Conservation (phyloP, 2,888 invertebrate genomes). For the Drosophila mulleri region DNA sequence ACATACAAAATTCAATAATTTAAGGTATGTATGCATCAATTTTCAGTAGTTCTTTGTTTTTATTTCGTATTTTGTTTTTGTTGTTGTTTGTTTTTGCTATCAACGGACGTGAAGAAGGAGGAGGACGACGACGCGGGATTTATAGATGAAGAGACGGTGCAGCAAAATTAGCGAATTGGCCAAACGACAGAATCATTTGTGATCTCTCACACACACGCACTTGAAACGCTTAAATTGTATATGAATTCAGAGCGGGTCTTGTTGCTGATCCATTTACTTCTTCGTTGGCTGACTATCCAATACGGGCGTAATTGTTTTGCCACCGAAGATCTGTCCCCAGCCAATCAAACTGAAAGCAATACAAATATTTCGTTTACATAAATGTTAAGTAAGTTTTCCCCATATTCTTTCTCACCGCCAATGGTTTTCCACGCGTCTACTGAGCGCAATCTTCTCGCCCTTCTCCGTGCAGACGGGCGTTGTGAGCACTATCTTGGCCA, state of each 20-base stretch:
- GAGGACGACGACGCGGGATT: constrained; percentile 48
- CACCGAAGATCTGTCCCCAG: constrained; percentile 99
- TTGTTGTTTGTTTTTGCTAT: constrained; percentile 53
- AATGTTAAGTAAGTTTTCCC: background rate
- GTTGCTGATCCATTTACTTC: constrained; percentile 53
- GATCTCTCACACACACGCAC: constrained; percentile 31
- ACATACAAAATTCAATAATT: constrained; percentile 76
- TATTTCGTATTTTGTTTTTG: constrained; percentile 50
- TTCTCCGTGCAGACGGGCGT: constrained; percentile 99
- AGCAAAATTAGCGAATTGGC: constrained; percentile 43
- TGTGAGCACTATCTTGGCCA: constrained; percentile 98
- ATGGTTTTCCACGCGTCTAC: constrained; percentile 99
- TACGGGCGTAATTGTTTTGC: constrained; percentile 95
- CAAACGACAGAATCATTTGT: constrained; percentile 28
- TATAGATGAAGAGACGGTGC: constrained; percentile 43
- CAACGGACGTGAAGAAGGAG: constrained; percentile 65
- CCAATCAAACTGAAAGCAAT: constrained; percentile 93
- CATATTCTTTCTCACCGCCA: constrained; percentile 91
- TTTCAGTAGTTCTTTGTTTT: constrained; percentile 42
- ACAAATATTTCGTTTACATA: background rate
- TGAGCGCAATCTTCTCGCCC: constrained; percentile 99
- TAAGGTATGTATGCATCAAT: constrained; percentile 68
- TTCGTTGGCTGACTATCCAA: constrained; percentile 71
- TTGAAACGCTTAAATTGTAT: constrained; percentile 51
- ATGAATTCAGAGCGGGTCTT: constrained; percentile 47